Conservation (phyloP, 2,888 invertebrate species). For the Patella pellucida region DNA sequence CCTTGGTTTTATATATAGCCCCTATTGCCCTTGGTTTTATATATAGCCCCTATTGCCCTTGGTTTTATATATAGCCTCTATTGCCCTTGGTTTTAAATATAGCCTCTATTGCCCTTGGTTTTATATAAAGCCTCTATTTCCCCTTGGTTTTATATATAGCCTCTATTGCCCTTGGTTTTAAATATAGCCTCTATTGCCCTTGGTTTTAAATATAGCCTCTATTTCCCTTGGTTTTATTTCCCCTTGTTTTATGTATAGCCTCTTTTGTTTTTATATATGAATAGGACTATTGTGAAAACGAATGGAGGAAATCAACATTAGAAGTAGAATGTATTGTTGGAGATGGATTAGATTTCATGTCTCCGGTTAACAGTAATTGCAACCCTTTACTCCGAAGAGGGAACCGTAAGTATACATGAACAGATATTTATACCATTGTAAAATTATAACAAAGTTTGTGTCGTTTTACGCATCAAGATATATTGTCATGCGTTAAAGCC, state of each 20-base stretch:
- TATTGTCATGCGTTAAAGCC: no score
- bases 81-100: no score
- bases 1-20: no score
- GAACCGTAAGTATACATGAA: slow-evolving; percentile 47
- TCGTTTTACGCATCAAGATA: no score
- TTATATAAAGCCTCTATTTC: no score
- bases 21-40: no score
- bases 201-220: not conserved
- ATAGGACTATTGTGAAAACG: slow-evolving; percentile 62
- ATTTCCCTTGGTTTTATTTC: not conserved
- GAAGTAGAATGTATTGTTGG: slow-evolving; percentile 63
- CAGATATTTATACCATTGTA: not conserved
- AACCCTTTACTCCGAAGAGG: slow-evolving; percentile 55
- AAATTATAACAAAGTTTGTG: no score
- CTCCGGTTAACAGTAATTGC: slow-evolving; percentile 58
- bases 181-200: not conserved
- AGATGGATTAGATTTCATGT: slow-evolving; percentile 63
- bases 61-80: no score
- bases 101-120: no score
- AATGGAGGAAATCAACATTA: slow-evolving; percentile 63
- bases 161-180: no score
- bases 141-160: no score
- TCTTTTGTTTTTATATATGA: slow-evolving; percentile 1
- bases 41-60: no score
- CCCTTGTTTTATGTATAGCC: not conserved